Conservation (phyloP, 2,888 invertebrate genomes). For the Pristionchus mayeri region DNA sequence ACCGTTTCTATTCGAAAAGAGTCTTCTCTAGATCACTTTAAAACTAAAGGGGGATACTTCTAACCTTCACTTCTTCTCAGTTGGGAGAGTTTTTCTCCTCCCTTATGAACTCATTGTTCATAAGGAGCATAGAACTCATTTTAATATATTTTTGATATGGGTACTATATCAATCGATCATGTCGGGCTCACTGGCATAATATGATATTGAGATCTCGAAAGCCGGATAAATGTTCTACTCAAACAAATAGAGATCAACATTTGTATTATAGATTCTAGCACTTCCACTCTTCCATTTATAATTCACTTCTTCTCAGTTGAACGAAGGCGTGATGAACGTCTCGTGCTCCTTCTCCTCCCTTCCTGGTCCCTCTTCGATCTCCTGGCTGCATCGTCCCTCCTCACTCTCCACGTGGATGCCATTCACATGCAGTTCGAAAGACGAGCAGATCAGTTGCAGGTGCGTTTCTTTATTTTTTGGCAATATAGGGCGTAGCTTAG, state of each 20-base stretch:
- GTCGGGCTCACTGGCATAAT: no score
- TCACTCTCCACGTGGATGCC: slow-evolving; percentile 12
- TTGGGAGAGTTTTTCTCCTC: no score
- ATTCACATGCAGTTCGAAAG: slow-evolving; percentile 35
- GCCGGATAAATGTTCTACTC: no score
- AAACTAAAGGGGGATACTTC: no score
- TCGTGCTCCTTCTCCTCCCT: slow-evolving; percentile 36
- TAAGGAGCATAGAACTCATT: background rate
- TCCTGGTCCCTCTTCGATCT: background rate
- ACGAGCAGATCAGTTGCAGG: slow-evolving; percentile 23
- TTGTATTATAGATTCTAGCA: no score
- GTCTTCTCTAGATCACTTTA: no score
- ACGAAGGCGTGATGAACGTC: slow-evolving; percentile 7
- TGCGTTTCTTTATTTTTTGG: no score
- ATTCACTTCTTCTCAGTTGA: background rate
- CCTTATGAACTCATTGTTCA: background rate
- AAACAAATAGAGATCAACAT: no score
- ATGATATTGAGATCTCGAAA: no score
- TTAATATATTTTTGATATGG: background rate
- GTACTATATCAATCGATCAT: background rate
- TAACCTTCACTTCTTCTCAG: no score
- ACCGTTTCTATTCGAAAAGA: no score
- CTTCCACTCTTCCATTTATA: background rate
- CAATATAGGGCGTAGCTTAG: no score
- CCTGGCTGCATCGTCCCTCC: slow-evolving; percentile 1